Percentiles rank a stretch among this genome's conserved stretches.
Conservation (phyloP, 2,797 vertebrate genomes). For the Cebuella pygmaea region DNA sequence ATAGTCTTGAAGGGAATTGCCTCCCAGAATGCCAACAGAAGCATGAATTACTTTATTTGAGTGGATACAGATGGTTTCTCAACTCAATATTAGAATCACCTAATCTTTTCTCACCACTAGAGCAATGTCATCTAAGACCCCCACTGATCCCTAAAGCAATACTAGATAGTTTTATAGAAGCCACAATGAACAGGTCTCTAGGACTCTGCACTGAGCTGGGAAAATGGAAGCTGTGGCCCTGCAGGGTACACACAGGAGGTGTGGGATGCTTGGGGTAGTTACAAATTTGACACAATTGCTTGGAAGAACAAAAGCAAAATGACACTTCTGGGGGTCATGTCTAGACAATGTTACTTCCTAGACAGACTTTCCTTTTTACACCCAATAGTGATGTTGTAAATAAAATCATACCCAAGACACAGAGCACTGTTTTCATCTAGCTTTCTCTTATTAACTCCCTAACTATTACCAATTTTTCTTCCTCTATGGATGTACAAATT, state of each 20-base stretch:
- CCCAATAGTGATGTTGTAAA: slow-evolving; percentile 58
- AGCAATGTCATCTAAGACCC: not conserved
- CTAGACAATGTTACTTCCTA: slow-evolving; percentile 55
- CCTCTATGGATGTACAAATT: slow-evolving; percentile 45
- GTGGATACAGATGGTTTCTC: not conserved
- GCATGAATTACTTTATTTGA: not conserved
- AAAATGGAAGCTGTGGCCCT: not conserved
- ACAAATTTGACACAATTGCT: slow-evolving; percentile 53
- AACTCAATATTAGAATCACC: not conserved
- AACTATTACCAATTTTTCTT: slow-evolving; percentile 67
- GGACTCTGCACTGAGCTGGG: not conserved
- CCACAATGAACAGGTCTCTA: not conserved
- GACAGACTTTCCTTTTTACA: slow-evolving; percentile 50
- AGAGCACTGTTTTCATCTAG: slow-evolving; percentile 53
- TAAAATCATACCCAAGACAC: slow-evolving; percentile 57
- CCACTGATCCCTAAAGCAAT: not conserved
- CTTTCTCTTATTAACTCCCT: slow-evolving; percentile 68
- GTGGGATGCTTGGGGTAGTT: not conserved
- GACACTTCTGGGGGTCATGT: slow-evolving; percentile 46
- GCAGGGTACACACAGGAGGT: not conserved
- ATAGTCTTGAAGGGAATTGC: not conserved
- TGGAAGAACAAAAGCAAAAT: slow-evolving; percentile 55
- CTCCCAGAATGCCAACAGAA: not conserved
- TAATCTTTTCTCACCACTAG: not conserved
- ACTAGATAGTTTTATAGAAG: not conserved